Conservation (phyloP, 2,113 vertebrate species). For the Atrichornis clamosus region DNA sequence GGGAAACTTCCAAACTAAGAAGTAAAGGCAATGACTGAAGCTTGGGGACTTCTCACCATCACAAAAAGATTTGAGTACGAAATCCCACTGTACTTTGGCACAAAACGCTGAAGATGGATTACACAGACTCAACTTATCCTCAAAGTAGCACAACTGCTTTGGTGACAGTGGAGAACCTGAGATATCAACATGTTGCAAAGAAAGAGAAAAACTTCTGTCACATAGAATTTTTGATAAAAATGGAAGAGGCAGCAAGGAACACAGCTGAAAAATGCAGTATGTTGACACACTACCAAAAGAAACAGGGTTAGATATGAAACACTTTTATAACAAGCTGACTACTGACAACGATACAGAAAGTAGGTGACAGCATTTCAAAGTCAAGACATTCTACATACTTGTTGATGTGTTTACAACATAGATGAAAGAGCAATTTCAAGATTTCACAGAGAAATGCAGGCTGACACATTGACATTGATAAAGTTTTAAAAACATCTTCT, state of each 20-base stretch:
- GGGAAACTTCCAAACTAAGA: neutral
- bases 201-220: slow-evolving; percentile 53
- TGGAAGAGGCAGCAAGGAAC: slow-evolving; percentile 42
- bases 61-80: slow-evolving; percentile 16
- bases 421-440: slow-evolving; percentile 67
- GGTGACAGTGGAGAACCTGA: slow-evolving; percentile 44
- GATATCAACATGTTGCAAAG: slow-evolving; percentile 45
- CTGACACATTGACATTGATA: slow-evolving; percentile 56
- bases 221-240: slow-evolving; percentile 57
- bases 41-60: neutral
- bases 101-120: slow-evolving; percentile 17
- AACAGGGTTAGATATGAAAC: slow-evolving; percentile 59
- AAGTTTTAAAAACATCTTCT: slow-evolving; percentile 63
- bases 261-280: slow-evolving; percentile 40
- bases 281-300: slow-evolving; percentile 51
- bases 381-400: slow-evolving; percentile 71
- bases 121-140: slow-evolving; percentile 41
- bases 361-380: slow-evolving; percentile 72
- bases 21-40: neutral
- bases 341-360: slow-evolving; percentile 68
- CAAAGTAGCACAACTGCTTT: slow-evolving; percentile 46
- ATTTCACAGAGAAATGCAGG: slow-evolving; percentile 52
- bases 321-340: slow-evolving; percentile 70
- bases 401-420: slow-evolving; percentile 73
- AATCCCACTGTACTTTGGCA: slow-evolving; percentile 23